Conservation (phyloP, 2,888 invertebrate genomes). For the Priocnemis perturbator region DNA sequence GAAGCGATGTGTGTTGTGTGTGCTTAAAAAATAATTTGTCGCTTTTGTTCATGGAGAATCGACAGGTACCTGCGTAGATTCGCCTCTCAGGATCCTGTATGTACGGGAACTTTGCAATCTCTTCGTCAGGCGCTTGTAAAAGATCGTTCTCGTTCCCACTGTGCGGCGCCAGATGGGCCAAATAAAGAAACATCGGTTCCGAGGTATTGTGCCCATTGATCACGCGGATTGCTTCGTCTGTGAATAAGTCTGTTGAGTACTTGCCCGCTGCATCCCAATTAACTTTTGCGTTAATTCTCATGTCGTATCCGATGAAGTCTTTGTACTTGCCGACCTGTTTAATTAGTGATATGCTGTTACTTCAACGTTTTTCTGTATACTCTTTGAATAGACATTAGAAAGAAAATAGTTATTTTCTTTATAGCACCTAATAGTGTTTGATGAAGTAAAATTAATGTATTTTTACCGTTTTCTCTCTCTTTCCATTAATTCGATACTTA, state of each 20-base stretch:
- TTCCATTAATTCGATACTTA: conserved; percentile 61
- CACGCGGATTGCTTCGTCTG: conserved; percentile 80
- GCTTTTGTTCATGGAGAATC: too few relatives aligned
- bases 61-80: conserved; percentile 81
- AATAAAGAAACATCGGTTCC: conserved; percentile 82
- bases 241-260: conserved; percentile 83
- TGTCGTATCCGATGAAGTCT: conserved; percentile 78
- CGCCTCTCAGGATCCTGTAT: conserved; percentile 82
- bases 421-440: too few relatives aligned
- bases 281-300: conserved; percentile 78
- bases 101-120: conserved; percentile 81
- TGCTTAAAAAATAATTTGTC: too few relatives aligned
- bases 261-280: conserved; percentile 78
- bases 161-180: conserved; percentile 84
- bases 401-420: too few relatives aligned
- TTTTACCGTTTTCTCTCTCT: too few relatives aligned
- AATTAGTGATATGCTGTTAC: too few relatives aligned
- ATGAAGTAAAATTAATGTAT: too few relatives aligned
- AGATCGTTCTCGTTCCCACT: conserved; percentile 80
- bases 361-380: not conserved
- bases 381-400: too few relatives aligned
- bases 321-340: not conserved
- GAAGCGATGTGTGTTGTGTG: not conserved
- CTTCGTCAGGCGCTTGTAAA: conserved; percentile 85
- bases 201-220: conserved; percentile 76